These are phyloP conservation scores for Scartelaos histophorus DNA, from an alignment of 2,113 vertebrate species.

Conservation along the genomic window DNA sequence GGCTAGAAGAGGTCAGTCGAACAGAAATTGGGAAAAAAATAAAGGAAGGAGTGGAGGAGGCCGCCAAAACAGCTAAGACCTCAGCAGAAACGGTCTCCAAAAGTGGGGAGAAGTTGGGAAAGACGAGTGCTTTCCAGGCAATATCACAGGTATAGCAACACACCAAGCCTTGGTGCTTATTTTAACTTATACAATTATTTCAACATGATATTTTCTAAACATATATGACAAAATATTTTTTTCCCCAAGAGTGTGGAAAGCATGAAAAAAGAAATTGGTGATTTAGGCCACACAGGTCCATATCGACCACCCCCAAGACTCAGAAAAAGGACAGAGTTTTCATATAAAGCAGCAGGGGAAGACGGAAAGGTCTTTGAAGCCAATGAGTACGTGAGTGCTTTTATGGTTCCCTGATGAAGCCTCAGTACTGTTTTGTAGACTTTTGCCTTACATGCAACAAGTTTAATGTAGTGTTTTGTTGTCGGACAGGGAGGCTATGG, in stretches of 20 bases:
- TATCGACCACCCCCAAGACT: conserved; percentile 87
- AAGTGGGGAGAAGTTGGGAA: conserved; percentile 88
- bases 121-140: conserved; percentile 87
- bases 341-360: conserved; percentile 76
- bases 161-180: neutral
- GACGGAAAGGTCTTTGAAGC: conserved; percentile 86
- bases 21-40: conserved; percentile 91
- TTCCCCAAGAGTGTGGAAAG: conserved; percentile 86
- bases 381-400: conserved; percentile 83
- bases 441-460: neutral
- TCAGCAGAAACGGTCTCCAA: conserved; percentile 88
- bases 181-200: neutral
- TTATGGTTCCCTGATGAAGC: conserved; percentile 4
- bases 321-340: conserved; percentile 89
- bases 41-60: conserved; percentile 91
- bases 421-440: neutral
- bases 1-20: conserved; percentile 88
- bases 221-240: no score
- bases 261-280: conserved; percentile 90
- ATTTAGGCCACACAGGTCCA: conserved; percentile 84
- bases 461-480: neutral
- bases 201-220: neutral
- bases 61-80: conserved; percentile 88
- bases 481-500: conserved; percentile 85
- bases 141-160: conserved; percentile 85